Evolutionary conservation across 2,888 invertebrate species (phyloP).

Genomic region (Gastracanthus pulcherrimus): DNA sequence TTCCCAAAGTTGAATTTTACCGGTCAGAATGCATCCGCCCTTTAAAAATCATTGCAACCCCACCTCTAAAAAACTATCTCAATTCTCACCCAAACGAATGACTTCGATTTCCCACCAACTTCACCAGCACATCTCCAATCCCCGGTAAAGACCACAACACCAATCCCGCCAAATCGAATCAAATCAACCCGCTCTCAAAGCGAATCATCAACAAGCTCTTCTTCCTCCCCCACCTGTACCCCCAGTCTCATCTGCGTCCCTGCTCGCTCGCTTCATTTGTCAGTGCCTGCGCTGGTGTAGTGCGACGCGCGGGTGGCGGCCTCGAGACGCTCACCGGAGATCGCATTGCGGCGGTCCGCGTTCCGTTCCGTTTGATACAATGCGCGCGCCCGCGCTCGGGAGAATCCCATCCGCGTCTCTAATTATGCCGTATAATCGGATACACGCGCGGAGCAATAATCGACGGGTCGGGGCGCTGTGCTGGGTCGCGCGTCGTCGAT

Average conservation of each 20-base stretch:
- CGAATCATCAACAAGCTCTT: background rate
- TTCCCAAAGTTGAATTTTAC: too few species aligned
- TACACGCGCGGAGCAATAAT: conserved; percentile 38
- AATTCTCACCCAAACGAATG: too few species aligned
- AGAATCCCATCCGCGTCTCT: conserved; percentile 35
- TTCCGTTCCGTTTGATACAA: conserved; percentile 39
- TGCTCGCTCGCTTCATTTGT: background rate
- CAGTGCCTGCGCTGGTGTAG: background rate
- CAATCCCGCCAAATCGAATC: too few species aligned
- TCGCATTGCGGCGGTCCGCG: background rate
- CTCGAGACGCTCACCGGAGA: background rate
- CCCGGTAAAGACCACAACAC: too few species aligned
- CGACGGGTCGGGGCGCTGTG: conserved; percentile 20
- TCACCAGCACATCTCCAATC: too few species aligned
- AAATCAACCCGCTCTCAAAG: background rate
- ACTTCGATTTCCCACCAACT: too few species aligned
- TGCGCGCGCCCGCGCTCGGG: background rate
- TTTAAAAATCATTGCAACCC: too few species aligned
- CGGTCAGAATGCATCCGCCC: too few species aligned
- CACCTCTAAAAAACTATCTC: too few species aligned
- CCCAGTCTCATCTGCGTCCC: background rate
- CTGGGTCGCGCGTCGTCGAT: too few species aligned
- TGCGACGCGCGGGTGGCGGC: background rate
- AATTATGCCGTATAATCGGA: conserved; percentile 47
- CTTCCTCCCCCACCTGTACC: too few species aligned